phyloP scores from a whole-genome alignment of 2,113 vertebrate species.

The Raja brachyura region DNA sequence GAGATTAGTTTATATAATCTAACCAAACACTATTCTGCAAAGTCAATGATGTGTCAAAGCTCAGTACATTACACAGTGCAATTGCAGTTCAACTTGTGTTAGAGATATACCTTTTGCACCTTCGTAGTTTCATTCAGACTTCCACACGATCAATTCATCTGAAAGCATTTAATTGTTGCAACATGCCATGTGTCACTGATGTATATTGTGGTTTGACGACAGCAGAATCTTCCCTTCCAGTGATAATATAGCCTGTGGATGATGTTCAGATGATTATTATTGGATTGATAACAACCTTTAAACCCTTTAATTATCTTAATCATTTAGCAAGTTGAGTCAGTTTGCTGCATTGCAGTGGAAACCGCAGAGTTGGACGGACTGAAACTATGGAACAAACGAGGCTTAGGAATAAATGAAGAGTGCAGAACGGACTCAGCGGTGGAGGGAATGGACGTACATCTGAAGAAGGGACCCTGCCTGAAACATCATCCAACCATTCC shows the following conservation, averaged over 20 bases:
- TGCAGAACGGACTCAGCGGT: too few species aligned
- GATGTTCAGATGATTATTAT: background rate
- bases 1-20: background rate
- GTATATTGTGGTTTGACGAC: background rate
- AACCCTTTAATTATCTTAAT: background rate
- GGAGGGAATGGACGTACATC: too few species aligned
- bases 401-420: background rate
- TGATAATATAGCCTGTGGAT: background rate
- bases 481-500: too few species aligned
- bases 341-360: background rate
- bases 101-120: background rate
- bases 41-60: background rate
- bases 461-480: too few species aligned
- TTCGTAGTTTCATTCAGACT: background rate
- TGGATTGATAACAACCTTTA: background rate
- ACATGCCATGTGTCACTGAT: background rate
- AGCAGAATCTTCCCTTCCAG: background rate
- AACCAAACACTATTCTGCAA: background rate
- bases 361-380: background rate
- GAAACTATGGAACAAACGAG: background rate
- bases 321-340: background rate
- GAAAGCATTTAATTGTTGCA: background rate
- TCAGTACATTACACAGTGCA: background rate
- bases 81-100: background rate
- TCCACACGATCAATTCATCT: background rate